Evolutionary conservation across 2,797 vertebrate genomes (phyloP), one percentile per base, ranked within the genome.

Genomic region (Cirrhinus mrigala): DNA sequence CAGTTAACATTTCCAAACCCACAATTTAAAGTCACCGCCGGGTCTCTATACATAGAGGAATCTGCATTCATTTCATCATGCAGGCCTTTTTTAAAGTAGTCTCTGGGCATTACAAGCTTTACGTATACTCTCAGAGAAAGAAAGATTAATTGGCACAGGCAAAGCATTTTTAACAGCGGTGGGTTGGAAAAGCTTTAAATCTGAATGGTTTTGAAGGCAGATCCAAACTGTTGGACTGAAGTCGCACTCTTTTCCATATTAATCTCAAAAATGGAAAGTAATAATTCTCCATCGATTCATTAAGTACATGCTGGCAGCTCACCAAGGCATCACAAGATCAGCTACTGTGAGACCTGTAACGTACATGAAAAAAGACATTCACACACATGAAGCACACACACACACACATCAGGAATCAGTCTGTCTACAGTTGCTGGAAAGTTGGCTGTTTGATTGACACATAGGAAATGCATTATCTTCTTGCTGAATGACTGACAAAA

Each of bases 251-350:
- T 93, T 93, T 92, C 93, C 94, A 94, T 94, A 92, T 93, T 92
- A 90, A 94, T 93, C 82, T 86, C 66, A 81, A 87, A 85, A 84
- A 90, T 87, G 87, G 87, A 86, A 88, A 85, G 86, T 87, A 87
- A 89, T 89, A 85, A 89, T 89, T 89, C 60, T 85, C 50, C 77
- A 89, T 87, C 70, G 86, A 88, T 86, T 85, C 69, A 80, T 88
- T 87, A 86, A 88, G 80, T 71, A 87, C 52, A 82, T 87, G 78
- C 68, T 68, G 54, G 79, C 89, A 85, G 91, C 95, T 87, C 91
- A 97, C 96, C 96, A 97, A n/a, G 96, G 95, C 95, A 96, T 96
- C 89, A 96, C 95, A 37, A 96, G 92, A 92, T 96, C 96, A 82
- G 93, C 96, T 79, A 96, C 92, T 18, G 95, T 96, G 29, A 97